Conservation (phyloP, 2,113 vertebrate species). For the Rhinichthys klamathensis region DNA sequence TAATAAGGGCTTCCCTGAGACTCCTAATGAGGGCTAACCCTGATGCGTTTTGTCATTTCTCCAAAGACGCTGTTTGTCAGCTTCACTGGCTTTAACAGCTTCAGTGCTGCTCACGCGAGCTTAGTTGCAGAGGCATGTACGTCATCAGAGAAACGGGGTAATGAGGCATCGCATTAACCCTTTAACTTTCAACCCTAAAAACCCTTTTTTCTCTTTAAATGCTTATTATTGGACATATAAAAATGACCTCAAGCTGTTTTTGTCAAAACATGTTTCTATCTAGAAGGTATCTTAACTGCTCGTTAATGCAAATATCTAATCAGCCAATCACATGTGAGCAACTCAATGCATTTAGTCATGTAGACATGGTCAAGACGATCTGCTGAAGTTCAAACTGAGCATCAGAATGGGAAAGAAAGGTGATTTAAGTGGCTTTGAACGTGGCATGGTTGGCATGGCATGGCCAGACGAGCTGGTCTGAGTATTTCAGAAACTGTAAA, state of each 20-base stretch:
- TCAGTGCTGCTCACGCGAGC: slow-evolving; percentile 34
- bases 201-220: neutral
- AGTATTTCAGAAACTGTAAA: no score
- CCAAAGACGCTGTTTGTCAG: slow-evolving; percentile 26
- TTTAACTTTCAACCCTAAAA: neutral
- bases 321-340: no score
- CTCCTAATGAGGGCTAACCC: slow-evolving; percentile 38
- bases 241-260: neutral
- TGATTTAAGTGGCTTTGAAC: no score
- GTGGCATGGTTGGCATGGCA: no score
- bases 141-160: slow-evolving; percentile 49
- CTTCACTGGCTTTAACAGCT: slow-evolving; percentile 35
- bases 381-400: no score
- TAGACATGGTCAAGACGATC: no score
- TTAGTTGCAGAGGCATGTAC: slow-evolving; percentile 6
- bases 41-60: slow-evolving; percentile 33
- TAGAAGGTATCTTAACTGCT: no score
- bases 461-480: no score
- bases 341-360: no score
- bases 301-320: no score
- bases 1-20: slow-evolving; percentile 24
- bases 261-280: neutral
- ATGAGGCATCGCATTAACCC: neutral
- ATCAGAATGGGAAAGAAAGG: no score
- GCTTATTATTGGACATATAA: neutral